Evolutionary conservation across 2,113 vertebrate species (phyloP).

Genomic region (Clarias macrocephalus): DNA sequence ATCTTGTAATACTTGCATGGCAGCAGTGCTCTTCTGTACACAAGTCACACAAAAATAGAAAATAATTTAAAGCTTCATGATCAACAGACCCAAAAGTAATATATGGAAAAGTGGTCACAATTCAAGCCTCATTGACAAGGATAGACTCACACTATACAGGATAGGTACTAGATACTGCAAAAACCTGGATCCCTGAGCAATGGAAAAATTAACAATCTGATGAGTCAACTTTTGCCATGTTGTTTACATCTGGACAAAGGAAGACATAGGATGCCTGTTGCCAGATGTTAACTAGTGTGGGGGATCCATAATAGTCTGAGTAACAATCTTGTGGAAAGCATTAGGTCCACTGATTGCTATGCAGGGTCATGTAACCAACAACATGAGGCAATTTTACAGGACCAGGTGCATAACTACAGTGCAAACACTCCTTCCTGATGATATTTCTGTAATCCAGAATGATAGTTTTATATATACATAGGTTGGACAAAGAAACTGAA

Average conservation of each 20-base stretch:
- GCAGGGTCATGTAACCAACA: neutral
- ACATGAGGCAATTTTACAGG: neutral
- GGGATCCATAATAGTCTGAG: neutral
- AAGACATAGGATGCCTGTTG: neutral
- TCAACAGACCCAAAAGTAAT: neutral
- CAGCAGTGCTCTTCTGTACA: neutral
- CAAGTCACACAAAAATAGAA: neutral
- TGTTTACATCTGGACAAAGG: neutral
- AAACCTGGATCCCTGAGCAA: neutral
- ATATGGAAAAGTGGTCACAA: neutral
- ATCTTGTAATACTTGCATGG: neutral
- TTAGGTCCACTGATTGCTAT: conserved; percentile 6
- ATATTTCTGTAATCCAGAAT: neutral
- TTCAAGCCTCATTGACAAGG: neutral
- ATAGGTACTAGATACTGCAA: neutral
- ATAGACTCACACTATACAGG: neutral
- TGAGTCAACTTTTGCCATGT: neutral
- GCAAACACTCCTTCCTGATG: neutral
- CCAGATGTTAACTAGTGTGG: conserved; percentile 5
- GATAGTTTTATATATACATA: too few relatives aligned
- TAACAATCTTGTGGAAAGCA: neutral
- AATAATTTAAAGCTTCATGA: neutral
- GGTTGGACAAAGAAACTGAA: too few relatives aligned
- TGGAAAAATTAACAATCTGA: neutral
- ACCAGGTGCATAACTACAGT: neutral